Conservation (phyloP, 2,113 vertebrate species). For the Alouatta palliata region DNA sequence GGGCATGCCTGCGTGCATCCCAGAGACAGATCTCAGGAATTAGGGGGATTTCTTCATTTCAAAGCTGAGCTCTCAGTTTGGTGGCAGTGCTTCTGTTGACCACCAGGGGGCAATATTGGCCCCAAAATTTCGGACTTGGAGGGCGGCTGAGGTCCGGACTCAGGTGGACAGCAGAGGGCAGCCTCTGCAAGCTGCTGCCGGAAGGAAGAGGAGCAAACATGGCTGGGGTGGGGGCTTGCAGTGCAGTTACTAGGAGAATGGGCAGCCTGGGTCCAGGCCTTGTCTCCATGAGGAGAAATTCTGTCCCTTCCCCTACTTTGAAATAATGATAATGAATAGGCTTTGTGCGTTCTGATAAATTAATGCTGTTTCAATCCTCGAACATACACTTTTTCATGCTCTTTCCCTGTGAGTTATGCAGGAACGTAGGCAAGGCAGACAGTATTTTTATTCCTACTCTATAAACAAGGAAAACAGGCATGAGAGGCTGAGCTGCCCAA, state of each 20-base stretch:
- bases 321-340: neutral
- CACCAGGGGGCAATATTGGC: constrained; percentile 43
- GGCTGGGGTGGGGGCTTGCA: neutral
- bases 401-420: neutral
- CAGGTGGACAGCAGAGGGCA: constrained; percentile 50
- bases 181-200: neutral
- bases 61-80: neutral
- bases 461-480: neutral
- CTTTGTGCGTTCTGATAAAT: neutral
- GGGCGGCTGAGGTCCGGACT: neutral
- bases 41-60: neutral
- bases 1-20: neutral
- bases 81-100: neutral
- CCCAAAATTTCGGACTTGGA: neutral
- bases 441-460: constrained; percentile 6
- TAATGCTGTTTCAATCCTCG: neutral
- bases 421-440: neutral
- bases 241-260: neutral
- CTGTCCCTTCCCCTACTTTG: neutral
- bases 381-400: neutral
- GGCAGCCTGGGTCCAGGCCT: neutral
- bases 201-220: neutral
- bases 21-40: neutral
- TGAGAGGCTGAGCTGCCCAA: neutral
- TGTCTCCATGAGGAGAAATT: neutral